Base-by-base conservation (phyloP, 2,797 vertebrate species). In the Amniataba percoides region DNA sequence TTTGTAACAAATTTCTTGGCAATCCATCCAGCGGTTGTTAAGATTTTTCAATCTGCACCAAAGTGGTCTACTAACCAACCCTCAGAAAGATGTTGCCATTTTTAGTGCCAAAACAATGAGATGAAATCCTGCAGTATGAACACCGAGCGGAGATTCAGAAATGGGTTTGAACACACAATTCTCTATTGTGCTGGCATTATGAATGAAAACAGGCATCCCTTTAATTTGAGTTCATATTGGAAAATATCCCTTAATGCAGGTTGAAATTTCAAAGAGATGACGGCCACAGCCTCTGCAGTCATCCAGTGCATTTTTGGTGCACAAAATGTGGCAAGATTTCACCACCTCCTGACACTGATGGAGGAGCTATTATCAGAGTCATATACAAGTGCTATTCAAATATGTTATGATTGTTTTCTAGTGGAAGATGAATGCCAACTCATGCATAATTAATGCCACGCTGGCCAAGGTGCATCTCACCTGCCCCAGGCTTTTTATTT, bases 381-480 rank as follows among this genome's bases (percentile, higher is more conserved):
- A 65, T 49, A 45, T 36, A 66, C 40, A 64, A 53, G 4, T 81
- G 19, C 65, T 53, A 68, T 62, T 82, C 11, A 68, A 66, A 69
- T 36, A 43, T 69, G 23, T 63, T 74, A 6, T 21, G 65, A 69
- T 79, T 73, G 21, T 75, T 72, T 71, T 78, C 58, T 60, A 52
- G 16, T 52, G 45, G 34, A 52, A 73, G 74, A 73, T 46, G 25
- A 86, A 83, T n/a, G 18, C 43, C 55, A 63, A 39, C 53, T 74
- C 27, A 84, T 72, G 67, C n/a, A 81, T 80, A 66, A 78, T 80
- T 82, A 79, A 74, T 81, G 48, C 0, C 21, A 16, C 11, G n/a
- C 56, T 39, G 81, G 74, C 36, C 58, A 73, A 63, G 25, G 67
- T 73, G 49, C 77, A 79, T 64, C 65, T 51, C 59, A 49, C 55